These are phyloP conservation scores for Falco rusticolus DNA, from an alignment of 2,797 vertebrate species.

Conservation along the genomic window DNA sequence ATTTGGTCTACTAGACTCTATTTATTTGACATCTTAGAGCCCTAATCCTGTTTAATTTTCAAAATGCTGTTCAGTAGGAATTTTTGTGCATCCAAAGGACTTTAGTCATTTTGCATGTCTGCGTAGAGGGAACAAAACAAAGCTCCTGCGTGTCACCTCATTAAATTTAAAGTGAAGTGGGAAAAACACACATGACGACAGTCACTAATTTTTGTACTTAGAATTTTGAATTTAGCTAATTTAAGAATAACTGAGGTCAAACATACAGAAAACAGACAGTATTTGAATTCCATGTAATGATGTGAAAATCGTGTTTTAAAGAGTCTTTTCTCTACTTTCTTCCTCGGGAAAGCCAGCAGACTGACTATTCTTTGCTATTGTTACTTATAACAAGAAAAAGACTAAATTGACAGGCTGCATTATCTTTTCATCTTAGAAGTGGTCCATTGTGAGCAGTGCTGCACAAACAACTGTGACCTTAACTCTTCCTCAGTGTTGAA, in stretches of 20 bases:
- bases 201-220: background rate
- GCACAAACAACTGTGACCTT: background rate
- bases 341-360: background rate
- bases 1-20: background rate
- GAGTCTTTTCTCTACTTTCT: background rate
- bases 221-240: background rate
- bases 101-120: background rate
- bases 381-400: background rate
- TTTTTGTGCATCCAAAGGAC: background rate
- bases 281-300: background rate
- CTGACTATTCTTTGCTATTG: background rate
- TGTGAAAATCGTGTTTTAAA: background rate
- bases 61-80: background rate
- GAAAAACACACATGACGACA: accelerated
- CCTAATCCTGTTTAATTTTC: background rate
- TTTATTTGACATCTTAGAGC: background rate
- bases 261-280: background rate
- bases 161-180: background rate
- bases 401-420: background rate
- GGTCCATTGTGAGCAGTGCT: background rate
- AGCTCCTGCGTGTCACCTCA: background rate
- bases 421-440: background rate
- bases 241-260: background rate
- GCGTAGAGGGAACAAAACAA: background rate
- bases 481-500: background rate